Percentiles rank a stretch among this genome's conserved stretches.
These are phyloP conservation scores for Hypothenemus hampei DNA, from an alignment of 1,140 invertebrate species.

Conservation along the genomic window DNA sequence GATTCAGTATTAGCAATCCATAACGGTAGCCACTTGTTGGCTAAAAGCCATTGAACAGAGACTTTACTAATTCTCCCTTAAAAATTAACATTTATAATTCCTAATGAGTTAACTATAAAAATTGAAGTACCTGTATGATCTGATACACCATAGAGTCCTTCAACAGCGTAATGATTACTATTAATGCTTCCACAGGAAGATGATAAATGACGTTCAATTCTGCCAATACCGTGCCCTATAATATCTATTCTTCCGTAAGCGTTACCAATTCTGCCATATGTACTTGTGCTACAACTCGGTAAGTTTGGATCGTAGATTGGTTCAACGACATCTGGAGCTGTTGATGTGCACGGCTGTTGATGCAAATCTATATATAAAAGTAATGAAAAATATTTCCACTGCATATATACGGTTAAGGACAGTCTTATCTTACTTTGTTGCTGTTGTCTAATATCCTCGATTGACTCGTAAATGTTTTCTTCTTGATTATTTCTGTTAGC, in stretches of 20 bases:
- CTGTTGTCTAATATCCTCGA: conserved; percentile 48
- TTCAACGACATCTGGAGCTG: conserved; percentile 22
- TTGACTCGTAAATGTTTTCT: conserved; percentile 53
- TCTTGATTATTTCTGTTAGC: conserved; percentile 43
- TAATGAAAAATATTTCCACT: background rate
- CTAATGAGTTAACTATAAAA: background rate
- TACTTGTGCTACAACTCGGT: conserved; percentile 38
- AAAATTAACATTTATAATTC: background rate
- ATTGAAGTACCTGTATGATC: conserved; percentile 32
- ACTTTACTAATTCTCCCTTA: conserved; percentile 50
- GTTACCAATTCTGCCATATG: conserved; percentile 46
- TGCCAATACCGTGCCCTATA: conserved; percentile 51
- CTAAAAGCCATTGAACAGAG: conserved; percentile 53
- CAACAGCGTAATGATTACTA: conserved; percentile 42
- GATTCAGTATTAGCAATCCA: conserved; percentile 52
- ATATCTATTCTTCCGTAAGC: conserved; percentile 53
- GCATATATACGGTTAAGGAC: background rate
- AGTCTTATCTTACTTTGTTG: conserved; percentile 18
- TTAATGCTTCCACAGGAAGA: conserved; percentile 56
- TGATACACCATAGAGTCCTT: conserved; percentile 38
- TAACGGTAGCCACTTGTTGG: conserved; percentile 55
- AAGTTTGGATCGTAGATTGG: conserved; percentile 34
- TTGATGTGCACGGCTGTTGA: conserved; percentile 11
- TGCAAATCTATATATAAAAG: conserved; percentile 10
- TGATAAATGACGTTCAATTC: conserved; percentile 53